Evolutionary conservation across 1,140 invertebrate species (phyloP).

Genomic region (Fragariocoptes setiger): DNA sequence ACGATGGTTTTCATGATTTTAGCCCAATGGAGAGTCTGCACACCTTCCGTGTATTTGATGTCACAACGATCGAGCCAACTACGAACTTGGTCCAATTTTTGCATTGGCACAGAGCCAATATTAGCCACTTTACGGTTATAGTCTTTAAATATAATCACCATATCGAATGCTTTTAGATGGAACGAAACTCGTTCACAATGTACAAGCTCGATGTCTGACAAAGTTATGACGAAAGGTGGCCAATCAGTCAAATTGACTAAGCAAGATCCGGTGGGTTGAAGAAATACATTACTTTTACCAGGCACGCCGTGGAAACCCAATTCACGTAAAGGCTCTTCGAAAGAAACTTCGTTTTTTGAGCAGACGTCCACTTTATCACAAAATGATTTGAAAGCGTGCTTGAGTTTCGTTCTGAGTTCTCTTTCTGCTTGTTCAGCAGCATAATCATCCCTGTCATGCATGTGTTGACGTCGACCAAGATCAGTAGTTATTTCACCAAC

Average conservation of each 20-base stretch:
- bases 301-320: constrained; percentile 92
- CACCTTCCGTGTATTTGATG: constrained; percentile 85
- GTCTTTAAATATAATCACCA: constrained; percentile 98
- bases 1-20: constrained; percentile 99
- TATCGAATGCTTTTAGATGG: constrained; percentile 95
- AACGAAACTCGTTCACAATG: constrained; percentile 97
- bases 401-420: constrained; percentile 77
- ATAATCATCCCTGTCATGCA: constrained; percentile 95
- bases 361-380: constrained; percentile 85
- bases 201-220: constrained; percentile 88
- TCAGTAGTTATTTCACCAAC: constrained; percentile 98
- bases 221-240: constrained; percentile 90
- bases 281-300: constrained; percentile 65
- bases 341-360: constrained; percentile 88
- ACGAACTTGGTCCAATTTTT: constrained; percentile 91
- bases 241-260: constrained; percentile 91
- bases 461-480: constrained; percentile 93
- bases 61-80: constrained; percentile 96
- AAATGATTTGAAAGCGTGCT: constrained; percentile 89
- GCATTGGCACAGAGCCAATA: constrained; percentile 94
- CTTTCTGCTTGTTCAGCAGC: constrained; percentile 92
- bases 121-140: constrained; percentile 71
- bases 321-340: constrained; percentile 91
- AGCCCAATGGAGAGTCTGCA: constrained; percentile 91
- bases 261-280: constrained; percentile 86